phyloP scores from a whole-genome alignment of 1,140 invertebrate species.

The Lutraria rhynchaena region DNA sequence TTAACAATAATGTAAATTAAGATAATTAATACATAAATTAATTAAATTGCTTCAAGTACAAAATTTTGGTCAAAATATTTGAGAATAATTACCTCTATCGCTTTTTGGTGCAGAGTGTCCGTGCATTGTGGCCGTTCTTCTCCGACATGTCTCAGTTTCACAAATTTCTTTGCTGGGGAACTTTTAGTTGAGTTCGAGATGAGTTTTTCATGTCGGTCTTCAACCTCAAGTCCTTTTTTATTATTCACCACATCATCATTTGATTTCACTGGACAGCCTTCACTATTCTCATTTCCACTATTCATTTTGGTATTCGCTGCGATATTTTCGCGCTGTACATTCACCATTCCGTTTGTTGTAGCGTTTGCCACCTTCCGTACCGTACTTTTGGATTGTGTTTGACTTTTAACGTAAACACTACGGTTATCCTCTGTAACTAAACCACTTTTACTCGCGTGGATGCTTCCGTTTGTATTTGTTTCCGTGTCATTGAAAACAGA shows the following conservation, averaged over 20 bases:
- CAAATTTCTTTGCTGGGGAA: slow-evolving; percentile 67
- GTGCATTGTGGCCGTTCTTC: slow-evolving; percentile 68
- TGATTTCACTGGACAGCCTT: background rate
- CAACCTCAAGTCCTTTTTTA: slow-evolving; percentile 40
- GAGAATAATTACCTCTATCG: slow-evolving; percentile 65
- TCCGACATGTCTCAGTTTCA: slow-evolving; percentile 71
- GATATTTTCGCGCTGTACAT: background rate
- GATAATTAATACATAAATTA: too few relatives aligned
- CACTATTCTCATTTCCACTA: background rate
- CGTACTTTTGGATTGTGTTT: background rate
- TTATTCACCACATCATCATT: background rate
- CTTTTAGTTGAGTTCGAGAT: slow-evolving; percentile 46
- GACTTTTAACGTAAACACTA: too few relatives aligned
- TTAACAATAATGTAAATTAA: too few relatives aligned
- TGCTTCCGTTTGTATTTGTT: background rate
- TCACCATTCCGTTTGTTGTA: background rate
- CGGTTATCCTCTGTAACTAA: too few relatives aligned
- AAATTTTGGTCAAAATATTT: too few relatives aligned
- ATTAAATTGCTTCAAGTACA: too few relatives aligned
- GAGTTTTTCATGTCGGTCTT: slow-evolving; percentile 45
- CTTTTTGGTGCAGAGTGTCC: slow-evolving; percentile 74
- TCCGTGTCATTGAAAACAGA: background rate
- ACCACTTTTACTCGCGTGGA: background rate
- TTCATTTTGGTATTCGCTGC: background rate
- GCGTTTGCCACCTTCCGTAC: background rate